phyloP scores from a whole-genome alignment of 2,113 vertebrate species.

The Craseonycteris thonglongyai region DNA sequence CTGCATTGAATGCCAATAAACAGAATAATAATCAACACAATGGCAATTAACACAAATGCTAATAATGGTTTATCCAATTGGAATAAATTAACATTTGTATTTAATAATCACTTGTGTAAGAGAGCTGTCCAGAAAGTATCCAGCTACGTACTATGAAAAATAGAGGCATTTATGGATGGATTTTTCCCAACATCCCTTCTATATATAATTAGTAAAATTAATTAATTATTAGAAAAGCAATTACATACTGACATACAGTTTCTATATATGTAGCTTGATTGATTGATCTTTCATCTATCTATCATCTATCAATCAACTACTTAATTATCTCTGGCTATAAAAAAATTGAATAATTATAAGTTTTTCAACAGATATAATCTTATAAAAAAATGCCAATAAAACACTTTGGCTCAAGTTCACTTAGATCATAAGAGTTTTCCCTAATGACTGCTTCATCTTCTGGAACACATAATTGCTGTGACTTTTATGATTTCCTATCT shows the following conservation, averaged over 20 bases:
- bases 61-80: background rate
- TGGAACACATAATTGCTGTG: background rate
- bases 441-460: background rate
- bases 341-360: background rate
- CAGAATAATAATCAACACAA: constrained; percentile 16
- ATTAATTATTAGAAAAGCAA: background rate
- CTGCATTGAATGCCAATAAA: constrained; percentile 13
- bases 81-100: background rate
- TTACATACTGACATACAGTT: background rate
- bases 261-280: background rate
- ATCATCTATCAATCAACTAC: background rate
- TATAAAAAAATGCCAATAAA: background rate
- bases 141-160: too few relatives aligned
- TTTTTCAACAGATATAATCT: background rate
- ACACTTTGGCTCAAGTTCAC: background rate
- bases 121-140: too few relatives aligned
- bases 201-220: background rate
- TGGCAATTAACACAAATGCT: constrained; percentile 10
- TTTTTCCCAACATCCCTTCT: too few relatives aligned
- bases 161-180: too few relatives aligned
- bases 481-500: background rate
- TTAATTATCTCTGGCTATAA: background rate
- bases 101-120: constrained; percentile 1
- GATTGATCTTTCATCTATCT: background rate
- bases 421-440: background rate